Evolutionary conservation across 2,113 vertebrate genomes (phyloP), one percentile per base, ranked within the genome.

Genomic region (Syngnathus typhle): DNA sequence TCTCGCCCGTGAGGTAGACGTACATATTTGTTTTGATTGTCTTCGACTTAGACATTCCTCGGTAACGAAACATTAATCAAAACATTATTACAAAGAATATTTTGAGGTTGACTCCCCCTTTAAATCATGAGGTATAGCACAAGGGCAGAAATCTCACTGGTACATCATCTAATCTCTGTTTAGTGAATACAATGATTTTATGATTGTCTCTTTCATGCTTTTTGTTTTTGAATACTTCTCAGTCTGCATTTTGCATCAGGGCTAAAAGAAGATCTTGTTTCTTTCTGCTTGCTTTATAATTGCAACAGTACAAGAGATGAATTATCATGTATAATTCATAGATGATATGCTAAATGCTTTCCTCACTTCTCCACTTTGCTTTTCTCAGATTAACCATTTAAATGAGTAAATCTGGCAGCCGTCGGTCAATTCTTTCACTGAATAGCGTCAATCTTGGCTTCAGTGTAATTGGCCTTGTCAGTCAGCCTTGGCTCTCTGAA

Each of bases 381-480:
- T 52, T 52, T 52, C 18, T 11, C 49, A 52, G 21, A 52, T 21
- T 11, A 69, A 47, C 23, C 62, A 6, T 41, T 75, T 21, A 68
- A 75, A 21, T 68, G 71, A 52, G 18, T 32, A 32, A 32, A 32
- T 68, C 9, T 3, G 5, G 47, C 43, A 78, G 68, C 71, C 75
- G 78, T 71, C 67, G 69, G 79, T 64, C 73, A 67, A 56, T 74
- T 71, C 71, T 83, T 75, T 59, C 16, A 7, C 13, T 19, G 56
- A 59, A 36, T 59, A 18, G 32, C 19, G 36, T 36, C 32, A 59
- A 82, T 78, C 73, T 67, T 65, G 70, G 54, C 74, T 75, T 82
- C 64, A 72, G 0, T 74, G 76, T 85, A 88, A 84, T 77, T 80
- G 80, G 72, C 70, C 60, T 76, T 27, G 68, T 78, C 64, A 69